Conservation (phyloP, 2,888 invertebrate genomes). For the Erebia aethiops region DNA sequence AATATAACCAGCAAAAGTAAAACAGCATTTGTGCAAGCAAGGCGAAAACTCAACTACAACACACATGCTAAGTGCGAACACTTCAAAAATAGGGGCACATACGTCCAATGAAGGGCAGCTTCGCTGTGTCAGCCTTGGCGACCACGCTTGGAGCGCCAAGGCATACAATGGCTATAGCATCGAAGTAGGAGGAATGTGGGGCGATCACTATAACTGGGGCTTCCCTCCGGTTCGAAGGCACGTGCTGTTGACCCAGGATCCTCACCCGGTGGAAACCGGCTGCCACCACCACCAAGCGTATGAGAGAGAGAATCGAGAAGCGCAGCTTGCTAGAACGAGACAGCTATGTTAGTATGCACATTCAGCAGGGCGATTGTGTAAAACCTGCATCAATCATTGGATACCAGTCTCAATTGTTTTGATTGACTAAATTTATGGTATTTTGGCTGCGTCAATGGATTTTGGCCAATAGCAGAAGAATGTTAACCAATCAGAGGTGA, state of each 20-base stretch:
- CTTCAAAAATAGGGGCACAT: slow-evolving; percentile 62
- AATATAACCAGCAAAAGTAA: background rate
- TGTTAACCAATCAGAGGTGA: no score
- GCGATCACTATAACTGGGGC: slow-evolving; percentile 94
- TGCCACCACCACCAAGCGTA: slow-evolving; percentile 89
- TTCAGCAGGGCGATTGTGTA: no score
- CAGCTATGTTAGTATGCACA: slow-evolving; percentile 15
- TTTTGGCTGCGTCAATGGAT: no score
- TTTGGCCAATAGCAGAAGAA: no score
- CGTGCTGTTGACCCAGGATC: slow-evolving; percentile 85
- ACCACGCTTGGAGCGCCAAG: slow-evolving; percentile 95
- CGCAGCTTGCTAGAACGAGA: slow-evolving; percentile 83
- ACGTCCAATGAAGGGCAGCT: slow-evolving; percentile 96
- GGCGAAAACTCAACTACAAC: slow-evolving; percentile 6
- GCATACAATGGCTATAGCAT: slow-evolving; percentile 91
- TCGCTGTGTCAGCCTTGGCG: slow-evolving; percentile 92
- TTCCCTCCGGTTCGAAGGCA: slow-evolving; percentile 80
- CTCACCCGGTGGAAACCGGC: slow-evolving; percentile 92
- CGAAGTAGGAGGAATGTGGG: slow-evolving; percentile 96
- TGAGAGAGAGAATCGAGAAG: slow-evolving; percentile 85
- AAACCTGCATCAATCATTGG: no score
- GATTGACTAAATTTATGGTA: no score
- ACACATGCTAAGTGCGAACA: slow-evolving; percentile 26
- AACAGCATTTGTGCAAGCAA: slow-evolving; percentile 17
- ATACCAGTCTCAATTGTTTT: no score